Conservation (phyloP, 2,113 vertebrate genomes). For the Eleginops maclovinus region DNA sequence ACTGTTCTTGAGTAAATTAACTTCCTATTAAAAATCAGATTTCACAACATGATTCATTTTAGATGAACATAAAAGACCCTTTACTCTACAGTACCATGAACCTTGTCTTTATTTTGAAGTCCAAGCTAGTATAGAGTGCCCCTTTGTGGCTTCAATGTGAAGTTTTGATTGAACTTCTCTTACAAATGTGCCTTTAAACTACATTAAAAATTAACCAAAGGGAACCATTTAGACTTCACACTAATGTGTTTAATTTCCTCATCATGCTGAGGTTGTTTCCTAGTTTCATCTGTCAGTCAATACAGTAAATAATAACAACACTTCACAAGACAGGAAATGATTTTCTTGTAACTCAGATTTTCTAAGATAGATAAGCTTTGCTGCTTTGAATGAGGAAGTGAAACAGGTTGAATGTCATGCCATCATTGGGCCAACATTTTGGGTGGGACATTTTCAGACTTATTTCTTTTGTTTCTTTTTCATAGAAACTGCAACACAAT, state of each 20-base stretch:
- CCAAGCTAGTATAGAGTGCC: slow-evolving; percentile 2
- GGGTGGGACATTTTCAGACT: background rate
- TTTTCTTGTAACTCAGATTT: background rate
- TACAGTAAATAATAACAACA: too few relatives aligned
- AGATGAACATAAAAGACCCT: too few relatives aligned
- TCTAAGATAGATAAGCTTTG: background rate
- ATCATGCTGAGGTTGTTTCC: background rate
- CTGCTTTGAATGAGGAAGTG: too few relatives aligned
- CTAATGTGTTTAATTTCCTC: too few relatives aligned
- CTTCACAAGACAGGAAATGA: background rate
- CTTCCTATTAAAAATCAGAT: too few relatives aligned
- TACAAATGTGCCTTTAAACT: background rate
- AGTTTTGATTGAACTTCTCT: background rate
- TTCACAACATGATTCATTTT: background rate
- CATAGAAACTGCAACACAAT: background rate
- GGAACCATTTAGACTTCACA: background rate
- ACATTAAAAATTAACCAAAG: background rate
- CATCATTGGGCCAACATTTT: too few relatives aligned
- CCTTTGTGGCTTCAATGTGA: background rate
- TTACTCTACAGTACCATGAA: background rate
- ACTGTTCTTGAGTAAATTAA: too few relatives aligned
- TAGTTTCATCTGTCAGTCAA: background rate
- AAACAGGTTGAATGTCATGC: too few relatives aligned
- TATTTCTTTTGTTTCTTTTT: slow-evolving; percentile 7
- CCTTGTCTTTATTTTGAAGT: background rate